These are phyloP conservation scores for Chloroceryle amazona DNA, from an alignment of 2,797 vertebrate genomes.

Conservation along the genomic window DNA sequence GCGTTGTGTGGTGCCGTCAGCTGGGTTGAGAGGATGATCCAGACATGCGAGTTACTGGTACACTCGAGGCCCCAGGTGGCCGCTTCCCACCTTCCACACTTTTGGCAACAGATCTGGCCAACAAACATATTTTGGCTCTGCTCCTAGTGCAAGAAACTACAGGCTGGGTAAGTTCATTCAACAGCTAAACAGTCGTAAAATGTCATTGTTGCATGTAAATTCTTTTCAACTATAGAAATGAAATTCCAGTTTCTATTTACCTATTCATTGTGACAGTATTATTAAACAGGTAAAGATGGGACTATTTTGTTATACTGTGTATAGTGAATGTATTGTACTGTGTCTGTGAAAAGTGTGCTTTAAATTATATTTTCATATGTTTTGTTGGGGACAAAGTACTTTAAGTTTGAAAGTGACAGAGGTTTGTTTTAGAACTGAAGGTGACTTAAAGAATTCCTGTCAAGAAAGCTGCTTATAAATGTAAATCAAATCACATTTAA, in stretches of 20 bases:
- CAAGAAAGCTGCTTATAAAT: constrained; percentile 93
- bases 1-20: not conserved
- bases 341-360: constrained; percentile 96
- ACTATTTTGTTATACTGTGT: constrained; percentile 95
- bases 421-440: constrained; percentile 88
- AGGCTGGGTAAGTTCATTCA: constrained; percentile 80
- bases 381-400: constrained; percentile 90
- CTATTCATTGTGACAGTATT: constrained; percentile 92
- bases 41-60: constrained; percentile 58
- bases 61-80: constrained; percentile 55
- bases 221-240: constrained; percentile 82
- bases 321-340: constrained; percentile 96
- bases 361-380: constrained; percentile 99
- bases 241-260: constrained; percentile 86
- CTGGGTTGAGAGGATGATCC: constrained; percentile 57
- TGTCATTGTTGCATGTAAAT: constrained; percentile 88
- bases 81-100: constrained; percentile 61
- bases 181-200: constrained; percentile 86
- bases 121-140: constrained; percentile 50
- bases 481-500: constrained; percentile 93
- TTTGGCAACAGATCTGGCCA: constrained; percentile 67
- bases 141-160: constrained; percentile 78
- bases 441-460: constrained; percentile 90
- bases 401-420: constrained; percentile 90
- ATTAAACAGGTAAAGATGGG: constrained; percentile 91